Conservation (phyloP, 2,797 vertebrate genomes). For the Aldrovandia affinis region DNA sequence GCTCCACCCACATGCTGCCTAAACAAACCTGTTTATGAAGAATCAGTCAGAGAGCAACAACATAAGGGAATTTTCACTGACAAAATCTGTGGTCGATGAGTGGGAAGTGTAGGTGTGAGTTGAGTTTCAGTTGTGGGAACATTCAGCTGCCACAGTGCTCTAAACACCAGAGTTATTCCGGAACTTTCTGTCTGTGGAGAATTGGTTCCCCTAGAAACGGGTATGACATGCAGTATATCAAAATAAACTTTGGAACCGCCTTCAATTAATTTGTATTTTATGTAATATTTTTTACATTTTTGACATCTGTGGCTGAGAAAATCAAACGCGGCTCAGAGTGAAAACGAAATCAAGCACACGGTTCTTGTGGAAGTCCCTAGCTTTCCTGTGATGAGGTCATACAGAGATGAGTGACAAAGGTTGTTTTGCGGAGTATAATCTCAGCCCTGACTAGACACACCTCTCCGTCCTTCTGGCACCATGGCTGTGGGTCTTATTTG, state of each 20-base stretch:
- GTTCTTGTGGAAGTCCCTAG: too few relatives aligned
- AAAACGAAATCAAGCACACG: background rate
- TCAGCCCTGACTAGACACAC: background rate
- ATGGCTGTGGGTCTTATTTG: background rate
- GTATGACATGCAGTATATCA: background rate
- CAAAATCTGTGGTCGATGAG: too few relatives aligned
- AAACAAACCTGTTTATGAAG: too few relatives aligned
- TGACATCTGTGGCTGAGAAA: background rate
- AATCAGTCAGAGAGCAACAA: too few relatives aligned
- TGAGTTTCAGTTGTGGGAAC: too few relatives aligned
- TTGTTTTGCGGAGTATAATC: too few relatives aligned
- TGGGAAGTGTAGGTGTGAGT: too few relatives aligned
- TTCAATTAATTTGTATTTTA: background rate
- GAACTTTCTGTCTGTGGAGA: background rate
- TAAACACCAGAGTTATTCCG: background rate
- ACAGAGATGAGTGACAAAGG: constrained; percentile 1
- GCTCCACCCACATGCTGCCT: too few relatives aligned
- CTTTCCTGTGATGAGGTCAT: background rate
- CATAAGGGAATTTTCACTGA: too few relatives aligned
- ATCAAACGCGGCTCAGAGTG: background rate
- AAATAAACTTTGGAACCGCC: background rate
- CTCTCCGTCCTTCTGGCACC: background rate
- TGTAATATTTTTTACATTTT: background rate
- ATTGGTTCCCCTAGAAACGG: background rate
- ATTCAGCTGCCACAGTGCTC: background rate